A percentile compares a stretch with the other conserved stretches of the same genome.
phyloP scores from a whole-genome alignment of 1,140 invertebrate genomes.

The Asobara japonica region DNA sequence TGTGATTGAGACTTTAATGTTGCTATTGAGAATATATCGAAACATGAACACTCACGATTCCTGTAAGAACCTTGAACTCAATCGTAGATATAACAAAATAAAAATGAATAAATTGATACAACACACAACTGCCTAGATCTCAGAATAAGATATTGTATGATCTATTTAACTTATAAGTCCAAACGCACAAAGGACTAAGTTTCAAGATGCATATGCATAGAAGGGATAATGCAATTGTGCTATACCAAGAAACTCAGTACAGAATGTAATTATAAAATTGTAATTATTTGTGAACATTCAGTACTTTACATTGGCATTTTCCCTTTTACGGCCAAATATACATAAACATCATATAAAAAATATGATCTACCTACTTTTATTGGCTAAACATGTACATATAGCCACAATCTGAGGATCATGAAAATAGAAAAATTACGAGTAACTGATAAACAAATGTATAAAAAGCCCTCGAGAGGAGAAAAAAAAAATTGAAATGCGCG shows the following conservation, averaged over 20 bases:
- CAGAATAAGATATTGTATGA: slow-evolving; percentile 55
- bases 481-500: too few relatives aligned
- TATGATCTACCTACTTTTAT: neutral
- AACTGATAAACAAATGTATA: slow-evolving; percentile 2
- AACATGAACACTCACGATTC: too few relatives aligned
- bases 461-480: too few relatives aligned
- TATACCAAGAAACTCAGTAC: too few relatives aligned
- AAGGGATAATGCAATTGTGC: slow-evolving; percentile 25
- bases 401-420: neutral
- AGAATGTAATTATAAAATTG: too few relatives aligned
- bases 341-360: slow-evolving; percentile 16
- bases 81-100: slow-evolving; percentile 27
- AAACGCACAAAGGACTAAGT: slow-evolving; percentile 63
- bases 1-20: neutral
- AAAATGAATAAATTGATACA: slow-evolving; percentile 46
- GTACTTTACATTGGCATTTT: slow-evolving; percentile 12
- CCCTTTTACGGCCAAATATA: slow-evolving; percentile 5
- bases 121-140: slow-evolving; percentile 63
- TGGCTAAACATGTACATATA: slow-evolving; percentile 21
- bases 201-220: slow-evolving; percentile 56
- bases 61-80: neutral
- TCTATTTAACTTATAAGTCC: slow-evolving; percentile 59
- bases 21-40: slow-evolving; percentile 1
- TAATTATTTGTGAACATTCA: too few relatives aligned
- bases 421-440: slow-evolving; percentile 13